These are phyloP conservation scores for Phlogophora meticulosa DNA, from an alignment of 2,888 invertebrate genomes.

Conservation along the genomic window DNA sequence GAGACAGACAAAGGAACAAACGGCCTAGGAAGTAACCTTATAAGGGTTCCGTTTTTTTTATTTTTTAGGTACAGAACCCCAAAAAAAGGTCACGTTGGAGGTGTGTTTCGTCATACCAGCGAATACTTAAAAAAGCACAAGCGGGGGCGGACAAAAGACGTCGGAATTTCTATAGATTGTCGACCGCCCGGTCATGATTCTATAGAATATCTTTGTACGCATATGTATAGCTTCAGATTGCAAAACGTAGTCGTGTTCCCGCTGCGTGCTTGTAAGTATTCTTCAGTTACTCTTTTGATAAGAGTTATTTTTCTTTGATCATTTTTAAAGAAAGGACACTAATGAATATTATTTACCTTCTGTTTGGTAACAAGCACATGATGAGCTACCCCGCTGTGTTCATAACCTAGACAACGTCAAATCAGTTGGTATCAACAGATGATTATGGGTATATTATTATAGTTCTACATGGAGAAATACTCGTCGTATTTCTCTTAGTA, in stretches of 20 bases:
- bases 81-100: neutral
- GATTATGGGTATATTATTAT: neutral
- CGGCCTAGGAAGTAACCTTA: no score
- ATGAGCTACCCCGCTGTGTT: slow-evolving; percentile 58
- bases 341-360: slow-evolving; percentile 28
- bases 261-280: slow-evolving; percentile 3
- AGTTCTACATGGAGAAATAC: no score
- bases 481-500: neutral
- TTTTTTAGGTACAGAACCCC: no score
- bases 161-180: no score
- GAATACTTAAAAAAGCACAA: slow-evolving; percentile 19
- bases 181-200: neutral
- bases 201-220: slow-evolving; percentile 2
- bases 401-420: slow-evolving; percentile 74
- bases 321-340: slow-evolving; percentile 20
- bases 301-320: neutral
- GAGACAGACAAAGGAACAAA: no score
- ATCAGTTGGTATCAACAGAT: slow-evolving; percentile 53
- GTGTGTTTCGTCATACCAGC: neutral
- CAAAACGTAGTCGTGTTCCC: slow-evolving; percentile 7
- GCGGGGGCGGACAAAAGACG: no score
- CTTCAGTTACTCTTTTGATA: neutral
- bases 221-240: slow-evolving; percentile 4
- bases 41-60: no score
- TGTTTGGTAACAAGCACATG: slow-evolving; percentile 17